Evolutionary conservation across 2,888 invertebrate genomes (phyloP).

Genomic region (Eumerus sabulonum): DNA sequence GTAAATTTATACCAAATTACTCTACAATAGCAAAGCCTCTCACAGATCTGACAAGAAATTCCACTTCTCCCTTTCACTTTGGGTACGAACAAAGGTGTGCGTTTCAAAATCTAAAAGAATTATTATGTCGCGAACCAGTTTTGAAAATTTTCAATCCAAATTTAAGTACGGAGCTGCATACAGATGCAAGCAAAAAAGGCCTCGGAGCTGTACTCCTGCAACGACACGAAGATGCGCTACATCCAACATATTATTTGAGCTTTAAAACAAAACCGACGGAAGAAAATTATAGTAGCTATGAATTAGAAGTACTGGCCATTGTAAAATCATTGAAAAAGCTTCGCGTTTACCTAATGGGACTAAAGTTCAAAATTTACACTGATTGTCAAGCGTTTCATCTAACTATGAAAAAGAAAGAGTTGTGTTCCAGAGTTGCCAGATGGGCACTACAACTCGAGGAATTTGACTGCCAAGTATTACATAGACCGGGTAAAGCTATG

Average conservation of each 20-base stretch:
- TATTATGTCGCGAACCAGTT: not conserved
- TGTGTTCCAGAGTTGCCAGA: constrained; percentile 23
- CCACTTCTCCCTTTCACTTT: too few relatives aligned
- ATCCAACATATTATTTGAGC: constrained; percentile 61
- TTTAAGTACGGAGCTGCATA: not conserved
- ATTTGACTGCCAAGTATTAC: constrained; percentile 13
- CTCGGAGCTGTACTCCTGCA: constrained; percentile 58
- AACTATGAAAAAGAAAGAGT: constrained; percentile 28
- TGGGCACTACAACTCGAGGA: constrained; percentile 26
- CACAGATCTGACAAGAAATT: not conserved
- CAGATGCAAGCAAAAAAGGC: constrained; percentile 7
- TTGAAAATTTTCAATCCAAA: constrained; percentile 5
- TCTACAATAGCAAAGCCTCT: not conserved
- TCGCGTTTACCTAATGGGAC: constrained; percentile 1
- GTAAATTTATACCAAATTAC: constrained; percentile 12
- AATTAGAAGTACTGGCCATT: constrained; percentile 2
- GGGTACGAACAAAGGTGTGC: too few relatives aligned
- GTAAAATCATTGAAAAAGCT: constrained; percentile 10
- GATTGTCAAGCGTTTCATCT: constrained; percentile 38
- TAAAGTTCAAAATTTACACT: constrained; percentile 12
- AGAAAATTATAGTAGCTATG: constrained; percentile 21
- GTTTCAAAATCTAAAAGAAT: too few relatives aligned
- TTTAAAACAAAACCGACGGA: constrained; percentile 9
- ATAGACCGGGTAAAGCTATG: constrained; percentile 11
- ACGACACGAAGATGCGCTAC: constrained; percentile 8